These are phyloP conservation scores for Smithornis capensis DNA, from an alignment of 2,113 vertebrate genomes.

Conservation along the genomic window DNA sequence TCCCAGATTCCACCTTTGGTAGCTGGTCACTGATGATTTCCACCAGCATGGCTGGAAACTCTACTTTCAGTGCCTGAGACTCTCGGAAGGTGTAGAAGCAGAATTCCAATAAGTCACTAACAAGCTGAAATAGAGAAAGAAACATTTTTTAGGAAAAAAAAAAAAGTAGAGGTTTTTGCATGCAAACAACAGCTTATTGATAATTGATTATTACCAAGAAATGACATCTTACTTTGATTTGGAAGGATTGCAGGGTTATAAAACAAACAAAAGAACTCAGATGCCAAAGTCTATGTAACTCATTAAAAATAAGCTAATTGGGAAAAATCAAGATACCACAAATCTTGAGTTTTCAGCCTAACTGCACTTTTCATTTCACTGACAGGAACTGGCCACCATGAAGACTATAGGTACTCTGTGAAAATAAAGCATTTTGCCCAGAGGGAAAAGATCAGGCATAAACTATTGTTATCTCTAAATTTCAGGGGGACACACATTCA, in stretches of 20 bases:
- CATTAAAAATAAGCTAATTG: neutral
- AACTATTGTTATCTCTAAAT: neutral
- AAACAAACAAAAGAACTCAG: neutral
- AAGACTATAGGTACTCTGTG: neutral
- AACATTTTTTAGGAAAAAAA: neutral
- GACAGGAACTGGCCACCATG: neutral
- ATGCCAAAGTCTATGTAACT: neutral
- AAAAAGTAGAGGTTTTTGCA: neutral
- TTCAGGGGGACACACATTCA: neutral
- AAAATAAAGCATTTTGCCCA: neutral
- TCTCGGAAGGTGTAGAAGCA: slow-evolving; percentile 99
- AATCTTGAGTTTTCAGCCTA: neutral
- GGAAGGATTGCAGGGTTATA: neutral
- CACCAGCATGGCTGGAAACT: slow-evolving; percentile 99
- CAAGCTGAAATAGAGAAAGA: slow-evolving; percentile 84
- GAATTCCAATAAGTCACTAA: slow-evolving; percentile 93
- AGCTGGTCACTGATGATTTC: slow-evolving; percentile 99
- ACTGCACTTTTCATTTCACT: neutral
- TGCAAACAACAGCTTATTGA: neutral
- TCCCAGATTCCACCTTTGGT: slow-evolving; percentile 98
- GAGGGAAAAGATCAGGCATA: neutral
- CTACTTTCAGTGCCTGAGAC: slow-evolving; percentile 96
- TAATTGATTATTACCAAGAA: neutral
- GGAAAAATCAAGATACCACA: neutral
- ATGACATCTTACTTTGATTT: neutral